phyloP scores from a whole-genome alignment of 1,140 invertebrate species.

The Drosophila mojavensis region DNA sequence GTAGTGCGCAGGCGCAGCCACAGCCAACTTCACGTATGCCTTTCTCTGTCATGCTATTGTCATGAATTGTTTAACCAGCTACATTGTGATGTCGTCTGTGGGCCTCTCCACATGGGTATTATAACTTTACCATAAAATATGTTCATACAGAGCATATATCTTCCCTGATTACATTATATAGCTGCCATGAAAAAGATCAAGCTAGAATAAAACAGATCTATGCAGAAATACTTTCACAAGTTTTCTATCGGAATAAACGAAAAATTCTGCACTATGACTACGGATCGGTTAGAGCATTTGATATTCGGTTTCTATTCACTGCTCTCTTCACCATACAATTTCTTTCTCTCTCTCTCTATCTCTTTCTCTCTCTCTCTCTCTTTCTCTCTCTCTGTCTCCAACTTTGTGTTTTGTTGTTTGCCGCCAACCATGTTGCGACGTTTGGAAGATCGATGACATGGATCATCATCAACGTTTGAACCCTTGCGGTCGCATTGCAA shows the following conservation, averaged over 20 bases:
- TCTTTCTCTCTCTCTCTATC: not conserved
- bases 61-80: conserved; percentile 46
- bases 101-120: no score
- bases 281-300: no score
- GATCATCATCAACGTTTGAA: conserved; percentile 38
- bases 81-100: conserved; percentile 26
- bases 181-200: no score
- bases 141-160: not conserved
- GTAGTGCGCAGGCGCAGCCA: conserved; percentile 16
- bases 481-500: conserved; percentile 29
- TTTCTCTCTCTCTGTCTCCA: not conserved
- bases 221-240: no score
- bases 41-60: conserved; percentile 10
- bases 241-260: no score
- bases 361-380: not conserved
- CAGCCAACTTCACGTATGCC: conserved; percentile 31
- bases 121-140: not conserved
- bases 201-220: no score
- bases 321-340: not conserved
- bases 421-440: conserved; percentile 30
- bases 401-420: conserved; percentile 30
- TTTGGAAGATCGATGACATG: conserved; percentile 40
- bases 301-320: no score
- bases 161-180: no score
- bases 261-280: no score